Conservation (phyloP, 2,888 invertebrate species). For the Nomada fucata region DNA sequence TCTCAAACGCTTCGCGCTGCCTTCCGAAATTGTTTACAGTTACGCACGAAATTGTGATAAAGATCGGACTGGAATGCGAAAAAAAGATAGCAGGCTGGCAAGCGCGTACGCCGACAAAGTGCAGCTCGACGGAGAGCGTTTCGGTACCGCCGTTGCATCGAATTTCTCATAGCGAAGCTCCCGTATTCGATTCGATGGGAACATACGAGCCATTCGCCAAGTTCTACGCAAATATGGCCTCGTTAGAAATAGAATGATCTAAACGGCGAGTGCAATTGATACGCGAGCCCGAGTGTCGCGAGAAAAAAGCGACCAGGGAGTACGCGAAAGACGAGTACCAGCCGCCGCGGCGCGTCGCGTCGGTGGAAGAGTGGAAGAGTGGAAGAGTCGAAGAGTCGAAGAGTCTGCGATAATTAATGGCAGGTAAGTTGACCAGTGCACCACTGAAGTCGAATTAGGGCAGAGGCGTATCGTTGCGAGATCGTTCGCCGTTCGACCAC, state of each 20-base stretch:
- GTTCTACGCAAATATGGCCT: too few species aligned
- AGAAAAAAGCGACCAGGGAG: background rate
- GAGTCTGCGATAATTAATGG: conserved; percentile 61
- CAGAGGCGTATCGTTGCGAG: conserved; percentile 4
- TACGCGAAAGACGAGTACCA: conserved; percentile 3
- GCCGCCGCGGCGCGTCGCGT: conserved; percentile 23
- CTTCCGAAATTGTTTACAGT: background rate
- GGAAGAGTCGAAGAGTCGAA: too few species aligned
- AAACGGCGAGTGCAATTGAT: background rate
- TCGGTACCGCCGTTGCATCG: background rate
- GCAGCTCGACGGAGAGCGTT: background rate
- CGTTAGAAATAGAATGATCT: too few species aligned
- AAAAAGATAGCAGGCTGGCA: too few species aligned
- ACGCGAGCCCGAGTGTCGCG: background rate
- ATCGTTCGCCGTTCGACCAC: conserved; percentile 30
- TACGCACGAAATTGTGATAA: background rate
- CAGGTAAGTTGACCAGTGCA: conserved; percentile 54
- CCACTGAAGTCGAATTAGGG: background rate
- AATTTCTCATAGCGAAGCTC: background rate
- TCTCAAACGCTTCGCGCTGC: background rate
- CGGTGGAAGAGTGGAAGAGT: too few species aligned
- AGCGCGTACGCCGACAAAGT: background rate
- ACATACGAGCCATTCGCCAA: too few species aligned
- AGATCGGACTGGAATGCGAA: background rate
- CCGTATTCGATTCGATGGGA: too few species aligned